phyloP scores from a whole-genome alignment of 2,888 invertebrate genomes.

The Allygus modestus region DNA sequence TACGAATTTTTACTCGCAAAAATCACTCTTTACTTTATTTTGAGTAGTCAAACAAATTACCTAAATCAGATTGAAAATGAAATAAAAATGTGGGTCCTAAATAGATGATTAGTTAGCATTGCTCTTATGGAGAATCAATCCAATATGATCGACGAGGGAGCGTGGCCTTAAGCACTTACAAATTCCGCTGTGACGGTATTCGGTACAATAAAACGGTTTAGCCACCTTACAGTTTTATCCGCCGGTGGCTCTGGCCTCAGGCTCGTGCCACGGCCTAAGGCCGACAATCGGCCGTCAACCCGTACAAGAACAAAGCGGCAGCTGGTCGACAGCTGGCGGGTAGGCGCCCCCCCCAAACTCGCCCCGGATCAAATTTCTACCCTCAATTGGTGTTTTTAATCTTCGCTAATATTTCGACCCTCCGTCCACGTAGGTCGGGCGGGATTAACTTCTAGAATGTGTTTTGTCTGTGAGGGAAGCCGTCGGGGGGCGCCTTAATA shows the following conservation, averaged over 20 bases:
- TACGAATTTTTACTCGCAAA: too few species aligned
- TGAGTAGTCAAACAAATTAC: too few species aligned
- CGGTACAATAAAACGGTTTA: too few species aligned
- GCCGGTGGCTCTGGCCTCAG: neutral
- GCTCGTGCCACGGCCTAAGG: conserved; percentile 15
- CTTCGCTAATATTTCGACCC: conserved; percentile 18
- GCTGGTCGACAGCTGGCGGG: conserved; percentile 2
- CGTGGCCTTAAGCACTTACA: too few species aligned
- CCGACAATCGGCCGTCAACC: neutral
- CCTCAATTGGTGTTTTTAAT: conserved; percentile 20
- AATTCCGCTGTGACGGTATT: too few species aligned
- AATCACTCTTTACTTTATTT: too few species aligned
- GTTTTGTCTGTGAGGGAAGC: conserved; percentile 30
- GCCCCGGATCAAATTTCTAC: conserved; percentile 14
- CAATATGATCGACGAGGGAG: too few species aligned
- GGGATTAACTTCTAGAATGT: conserved; percentile 1
- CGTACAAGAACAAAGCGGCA: conserved; percentile 34
- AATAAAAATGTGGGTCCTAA: too few species aligned
- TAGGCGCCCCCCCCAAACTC: neutral
- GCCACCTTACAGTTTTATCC: too few species aligned
- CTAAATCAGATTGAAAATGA: too few species aligned
- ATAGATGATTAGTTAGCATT: too few species aligned
- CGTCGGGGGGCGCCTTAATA: neutral
- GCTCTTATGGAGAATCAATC: too few species aligned
- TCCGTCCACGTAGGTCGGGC: neutral